A percentile compares a stretch with the other conserved stretches of the same genome.
These are phyloP conservation scores for Damaliscus lunatus DNA, from an alignment of 2,113 vertebrate genomes.

Conservation along the genomic window DNA sequence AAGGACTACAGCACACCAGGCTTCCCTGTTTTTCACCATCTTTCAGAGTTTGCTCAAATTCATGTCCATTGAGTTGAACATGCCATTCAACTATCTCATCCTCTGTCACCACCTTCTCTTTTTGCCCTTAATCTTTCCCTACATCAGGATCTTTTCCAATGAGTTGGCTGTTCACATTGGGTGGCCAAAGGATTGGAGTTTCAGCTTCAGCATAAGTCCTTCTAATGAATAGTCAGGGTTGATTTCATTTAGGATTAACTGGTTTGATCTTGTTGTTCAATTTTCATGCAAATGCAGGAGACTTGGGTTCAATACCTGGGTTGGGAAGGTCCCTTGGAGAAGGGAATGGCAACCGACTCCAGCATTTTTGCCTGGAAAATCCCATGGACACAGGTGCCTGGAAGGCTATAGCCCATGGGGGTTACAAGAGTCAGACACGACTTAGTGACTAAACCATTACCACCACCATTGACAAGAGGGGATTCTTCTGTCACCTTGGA, in stretches of 20 bases:
- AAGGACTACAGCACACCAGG: neutral
- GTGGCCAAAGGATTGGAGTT: neutral
- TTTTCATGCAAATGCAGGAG: neutral
- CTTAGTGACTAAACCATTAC: neutral
- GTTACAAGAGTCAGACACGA: neutral
- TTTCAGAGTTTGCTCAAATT: neutral
- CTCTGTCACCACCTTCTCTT: neutral
- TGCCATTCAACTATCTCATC: neutral
- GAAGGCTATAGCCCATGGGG: neutral
- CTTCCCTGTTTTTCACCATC: neutral
- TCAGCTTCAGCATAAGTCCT: neutral
- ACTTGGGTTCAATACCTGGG: neutral
- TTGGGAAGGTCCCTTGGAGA: neutral
- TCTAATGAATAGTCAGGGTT: neutral
- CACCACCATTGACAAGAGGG: neutral
- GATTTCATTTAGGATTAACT: neutral
- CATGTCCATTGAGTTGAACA: neutral
- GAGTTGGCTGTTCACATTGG: neutral
- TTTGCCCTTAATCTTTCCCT: neutral
- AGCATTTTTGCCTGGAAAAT: neutral
- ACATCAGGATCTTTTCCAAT: neutral
- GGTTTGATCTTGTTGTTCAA: neutral
- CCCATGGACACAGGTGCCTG: neutral
- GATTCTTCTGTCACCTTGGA: neutral
- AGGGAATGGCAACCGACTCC: neutral